Conservation (phyloP, 1,140 invertebrate genomes). For the Chymomyza costata region DNA sequence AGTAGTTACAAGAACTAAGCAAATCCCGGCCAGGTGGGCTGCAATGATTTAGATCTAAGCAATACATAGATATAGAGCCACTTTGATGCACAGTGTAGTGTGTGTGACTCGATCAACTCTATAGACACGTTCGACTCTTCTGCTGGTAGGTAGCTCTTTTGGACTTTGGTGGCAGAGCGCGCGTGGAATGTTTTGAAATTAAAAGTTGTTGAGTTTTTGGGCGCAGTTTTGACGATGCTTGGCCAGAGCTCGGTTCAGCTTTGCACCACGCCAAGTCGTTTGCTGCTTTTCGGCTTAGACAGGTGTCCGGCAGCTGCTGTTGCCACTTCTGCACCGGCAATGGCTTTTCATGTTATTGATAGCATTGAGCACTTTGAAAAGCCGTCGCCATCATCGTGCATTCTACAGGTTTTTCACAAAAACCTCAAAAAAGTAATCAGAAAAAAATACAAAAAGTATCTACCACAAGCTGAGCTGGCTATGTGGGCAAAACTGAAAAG, state of each 20-base stretch:
- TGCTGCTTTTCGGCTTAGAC: constrained; percentile 41
- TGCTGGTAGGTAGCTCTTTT: too few relatives aligned
- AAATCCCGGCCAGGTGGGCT: too few relatives aligned
- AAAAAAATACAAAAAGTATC: too few relatives aligned
- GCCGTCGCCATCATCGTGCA: constrained; percentile 52
- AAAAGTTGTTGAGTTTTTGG: constrained; percentile 71
- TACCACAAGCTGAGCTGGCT: constrained; percentile 4
- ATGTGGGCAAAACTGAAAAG: constrained; percentile 34
- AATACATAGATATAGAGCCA: too few relatives aligned
- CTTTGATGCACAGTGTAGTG: too few relatives aligned
- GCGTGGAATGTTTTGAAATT: constrained; percentile 67
- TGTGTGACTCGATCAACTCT: too few relatives aligned
- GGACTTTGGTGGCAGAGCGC: too few relatives aligned
- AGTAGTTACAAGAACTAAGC: too few relatives aligned
- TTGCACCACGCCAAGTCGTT: constrained; percentile 16
- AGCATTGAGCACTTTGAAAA: constrained; percentile 70
- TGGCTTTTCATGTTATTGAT: constrained; percentile 42
- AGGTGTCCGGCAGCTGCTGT: constrained; percentile 47
- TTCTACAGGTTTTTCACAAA: constrained; percentile 63
- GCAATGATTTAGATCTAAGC: too few relatives aligned
- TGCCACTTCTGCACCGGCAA: constrained; percentile 16
- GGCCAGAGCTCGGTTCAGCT: constrained; percentile 33
- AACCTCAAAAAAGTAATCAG: too few relatives aligned
- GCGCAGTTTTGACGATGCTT: constrained; percentile 46
- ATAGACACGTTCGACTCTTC: too few relatives aligned